Evolutionary conservation across 2,797 vertebrate genomes (phyloP), one percentile per base, ranked within the genome.

Genomic region (Okamejei kenojei): DNA sequence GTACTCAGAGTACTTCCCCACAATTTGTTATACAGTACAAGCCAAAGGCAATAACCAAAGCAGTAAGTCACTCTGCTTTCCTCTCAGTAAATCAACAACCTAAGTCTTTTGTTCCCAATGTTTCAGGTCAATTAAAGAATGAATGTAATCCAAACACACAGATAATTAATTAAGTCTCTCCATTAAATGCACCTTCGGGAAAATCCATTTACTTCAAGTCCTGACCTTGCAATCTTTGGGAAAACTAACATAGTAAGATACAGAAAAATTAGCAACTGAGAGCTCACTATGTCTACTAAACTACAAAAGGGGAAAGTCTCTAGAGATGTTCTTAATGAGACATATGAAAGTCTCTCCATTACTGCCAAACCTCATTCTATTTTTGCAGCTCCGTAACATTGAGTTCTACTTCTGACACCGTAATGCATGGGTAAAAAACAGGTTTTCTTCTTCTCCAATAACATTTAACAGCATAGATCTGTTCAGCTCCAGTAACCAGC

Each of bases 141-240:
- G 29, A 95, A 94, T 79, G 76, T 17, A 94, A 95, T 95, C 93
- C 93, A 94, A 96, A 95, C n/a, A 29, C 74, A 95, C 82, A 79
- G 94, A 95, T 95, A 95, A 95, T 95, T 95, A 95, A 95, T 95
- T 96, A 95, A 94, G 94, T 94, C 93, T 93, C 94, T 94, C 94
- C 95, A 95, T 95, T 94, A 94, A 13, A 10, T n/a, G 90, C 95
- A 94, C 94, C 93, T 94, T 7, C 84, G 95, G 95, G 93, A 94
- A 94, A 93, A 95, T 94, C 95, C 32, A 95, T 95, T 95, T 94
- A 95, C 94, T 94, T 93, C 88, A 93, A 93, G 93, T 84, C 93
- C 82, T 94, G 94, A 94, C 94, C 94, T 61, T 88, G 90, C 38
- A 94, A 95, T 95, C 94, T 94, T 96, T 95, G 95, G 95, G 82